Conservation (phyloP, 2,113 vertebrate genomes). For the Lepidothrix coronata region DNA sequence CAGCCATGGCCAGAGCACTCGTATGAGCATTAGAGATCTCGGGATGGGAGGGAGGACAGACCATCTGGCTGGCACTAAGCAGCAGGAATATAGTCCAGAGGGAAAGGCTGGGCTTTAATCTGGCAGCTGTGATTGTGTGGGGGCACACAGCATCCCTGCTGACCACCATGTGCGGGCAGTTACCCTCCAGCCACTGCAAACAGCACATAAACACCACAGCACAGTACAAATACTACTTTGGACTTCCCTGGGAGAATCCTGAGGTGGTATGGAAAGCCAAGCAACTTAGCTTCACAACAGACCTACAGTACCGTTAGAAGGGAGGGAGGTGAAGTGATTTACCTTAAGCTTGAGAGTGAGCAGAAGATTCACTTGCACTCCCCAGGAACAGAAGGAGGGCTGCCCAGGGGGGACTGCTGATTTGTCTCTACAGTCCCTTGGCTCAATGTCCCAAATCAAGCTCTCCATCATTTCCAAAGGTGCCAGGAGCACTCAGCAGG, state of each 20-base stretch:
- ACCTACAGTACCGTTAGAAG: neutral
- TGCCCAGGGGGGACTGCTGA: accelerated
- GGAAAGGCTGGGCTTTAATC: neutral
- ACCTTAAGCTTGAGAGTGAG: neutral
- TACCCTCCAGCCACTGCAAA: neutral
- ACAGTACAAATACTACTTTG: neutral
- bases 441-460: neutral
- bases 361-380: neutral
- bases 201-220: neutral
- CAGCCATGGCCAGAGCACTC: neutral
- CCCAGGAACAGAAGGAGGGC: neutral
- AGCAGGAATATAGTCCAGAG: neutral
- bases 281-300: neutral
- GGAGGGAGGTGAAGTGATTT: neutral
- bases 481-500: neutral
- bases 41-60: neutral
- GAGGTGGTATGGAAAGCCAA: neutral
- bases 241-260: neutral
- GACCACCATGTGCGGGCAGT: neutral
- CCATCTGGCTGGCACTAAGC: neutral
- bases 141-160: neutral
- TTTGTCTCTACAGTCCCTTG: neutral
- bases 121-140: neutral
- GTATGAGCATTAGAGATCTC: neutral
- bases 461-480: neutral